Conservation (phyloP, 2,888 invertebrate species). For the Ophioninae sp. region DNA sequence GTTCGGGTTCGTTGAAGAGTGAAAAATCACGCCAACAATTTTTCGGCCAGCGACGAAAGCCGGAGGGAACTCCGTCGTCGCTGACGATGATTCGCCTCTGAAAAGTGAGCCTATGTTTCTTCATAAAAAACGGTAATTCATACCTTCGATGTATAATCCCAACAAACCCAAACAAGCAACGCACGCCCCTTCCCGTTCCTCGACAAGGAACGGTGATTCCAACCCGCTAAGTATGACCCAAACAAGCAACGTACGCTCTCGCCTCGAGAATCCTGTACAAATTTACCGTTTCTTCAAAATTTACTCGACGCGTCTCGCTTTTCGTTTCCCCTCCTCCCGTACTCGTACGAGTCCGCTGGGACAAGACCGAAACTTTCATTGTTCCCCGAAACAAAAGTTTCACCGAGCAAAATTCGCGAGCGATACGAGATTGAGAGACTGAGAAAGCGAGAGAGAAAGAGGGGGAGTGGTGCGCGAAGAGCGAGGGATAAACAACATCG, state of each 20-base stretch:
- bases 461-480: neutral
- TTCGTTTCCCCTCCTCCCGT: neutral
- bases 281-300: constrained; percentile 12
- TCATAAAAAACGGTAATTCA: too few relatives aligned
- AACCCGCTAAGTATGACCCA: neutral
- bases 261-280: neutral
- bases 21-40: too few relatives aligned
- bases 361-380: constrained; percentile 31
- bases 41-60: too few relatives aligned
- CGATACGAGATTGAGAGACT: constrained; percentile 23
- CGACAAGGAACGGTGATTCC: neutral
- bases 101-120: too few relatives aligned
- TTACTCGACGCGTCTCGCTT: neutral
- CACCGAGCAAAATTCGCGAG: constrained; percentile 52
- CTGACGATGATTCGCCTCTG: too few relatives aligned
- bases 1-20: too few relatives aligned
- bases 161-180: too few relatives aligned
- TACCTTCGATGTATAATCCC: too few relatives aligned
- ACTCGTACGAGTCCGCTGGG: neutral
- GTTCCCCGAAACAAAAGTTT: constrained; percentile 44
- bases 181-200: too few relatives aligned
- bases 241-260: neutral
- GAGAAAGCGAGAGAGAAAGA: constrained; percentile 17
- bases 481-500: constrained; percentile 36
- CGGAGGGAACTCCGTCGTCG: too few relatives aligned